These are phyloP conservation scores for Celastrina argiolus DNA, from an alignment of 2,888 invertebrate species.

Conservation along the genomic window DNA sequence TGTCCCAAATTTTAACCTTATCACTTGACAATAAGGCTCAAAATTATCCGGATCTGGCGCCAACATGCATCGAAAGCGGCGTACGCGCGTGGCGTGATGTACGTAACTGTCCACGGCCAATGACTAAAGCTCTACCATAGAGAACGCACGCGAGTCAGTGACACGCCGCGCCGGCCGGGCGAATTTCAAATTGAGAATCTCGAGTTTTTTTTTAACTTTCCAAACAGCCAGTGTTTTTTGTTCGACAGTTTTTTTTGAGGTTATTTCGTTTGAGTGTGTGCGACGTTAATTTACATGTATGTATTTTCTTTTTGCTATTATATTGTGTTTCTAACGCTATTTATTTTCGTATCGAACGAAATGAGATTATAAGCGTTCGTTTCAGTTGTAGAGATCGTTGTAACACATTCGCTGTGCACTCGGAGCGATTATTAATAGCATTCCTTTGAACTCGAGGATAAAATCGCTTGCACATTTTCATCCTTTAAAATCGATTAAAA, in stretches of 20 bases:
- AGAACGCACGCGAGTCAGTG: constrained; percentile 30
- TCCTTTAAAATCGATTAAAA: neutral
- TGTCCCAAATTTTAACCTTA: neutral
- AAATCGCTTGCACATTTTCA: constrained; percentile 7
- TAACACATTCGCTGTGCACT: constrained; percentile 19
- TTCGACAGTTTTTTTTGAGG: neutral
- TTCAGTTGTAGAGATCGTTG: constrained; percentile 15
- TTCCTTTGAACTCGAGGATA: constrained; percentile 15
- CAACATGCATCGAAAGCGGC: constrained; percentile 20
- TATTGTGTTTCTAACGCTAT: neutral
- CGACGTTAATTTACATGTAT: neutral
- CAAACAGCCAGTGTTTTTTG: constrained; percentile 1
- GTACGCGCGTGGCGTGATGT: constrained; percentile 23
- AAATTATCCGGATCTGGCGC: neutral
- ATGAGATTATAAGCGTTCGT: neutral
- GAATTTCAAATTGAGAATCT: constrained; percentile 22
- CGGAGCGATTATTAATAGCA: constrained; percentile 17
- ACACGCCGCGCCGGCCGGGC: constrained; percentile 32
- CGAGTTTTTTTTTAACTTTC: neutral
- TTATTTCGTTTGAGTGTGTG: constrained; percentile 1
- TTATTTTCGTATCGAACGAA: neutral
- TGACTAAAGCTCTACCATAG: constrained; percentile 33
- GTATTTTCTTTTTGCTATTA: neutral
- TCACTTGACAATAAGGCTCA: neutral
- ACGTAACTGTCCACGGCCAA: constrained; percentile 28